These are phyloP conservation scores for Halcyon senegalensis DNA, from an alignment of 2,113 vertebrate species.

Conservation along the genomic window DNA sequence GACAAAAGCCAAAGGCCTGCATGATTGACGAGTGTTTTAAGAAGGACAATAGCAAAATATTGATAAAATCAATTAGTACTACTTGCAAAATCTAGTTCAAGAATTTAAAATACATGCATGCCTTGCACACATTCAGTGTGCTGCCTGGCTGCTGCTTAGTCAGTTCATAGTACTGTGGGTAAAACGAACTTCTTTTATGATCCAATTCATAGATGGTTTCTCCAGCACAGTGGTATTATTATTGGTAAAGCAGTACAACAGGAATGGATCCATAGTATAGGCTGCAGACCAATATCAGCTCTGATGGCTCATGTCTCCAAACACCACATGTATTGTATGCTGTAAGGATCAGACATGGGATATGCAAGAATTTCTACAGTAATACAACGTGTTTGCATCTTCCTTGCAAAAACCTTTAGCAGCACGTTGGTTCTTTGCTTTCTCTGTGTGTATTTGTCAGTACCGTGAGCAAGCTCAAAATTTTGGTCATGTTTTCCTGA, in stretches of 20 bases:
- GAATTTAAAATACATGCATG: background rate
- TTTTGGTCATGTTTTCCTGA: background rate
- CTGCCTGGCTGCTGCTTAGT: background rate
- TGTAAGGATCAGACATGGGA: background rate
- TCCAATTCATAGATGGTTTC: background rate
- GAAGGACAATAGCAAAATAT: background rate
- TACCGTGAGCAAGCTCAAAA: background rate
- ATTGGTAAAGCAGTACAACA: background rate
- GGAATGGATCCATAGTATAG: background rate
- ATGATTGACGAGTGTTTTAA: background rate
- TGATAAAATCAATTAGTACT: background rate
- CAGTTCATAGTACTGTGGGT: background rate
- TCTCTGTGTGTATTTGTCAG: fast-evolving
- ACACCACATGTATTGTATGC: background rate
- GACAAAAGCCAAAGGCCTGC: background rate
- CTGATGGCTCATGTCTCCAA: background rate
- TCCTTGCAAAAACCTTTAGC: background rate
- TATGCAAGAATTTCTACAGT: background rate
- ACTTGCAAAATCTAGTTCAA: background rate
- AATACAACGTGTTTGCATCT: background rate
- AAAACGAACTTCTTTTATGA: background rate
- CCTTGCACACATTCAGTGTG: background rate
- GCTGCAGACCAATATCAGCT: background rate
- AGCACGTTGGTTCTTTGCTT: background rate
- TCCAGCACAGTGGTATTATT: background rate